Evolutionary conservation across 2,888 invertebrate species (phyloP), one percentile per base, ranked within the genome.

Genomic region (Mellilla xanthometata): DNA sequence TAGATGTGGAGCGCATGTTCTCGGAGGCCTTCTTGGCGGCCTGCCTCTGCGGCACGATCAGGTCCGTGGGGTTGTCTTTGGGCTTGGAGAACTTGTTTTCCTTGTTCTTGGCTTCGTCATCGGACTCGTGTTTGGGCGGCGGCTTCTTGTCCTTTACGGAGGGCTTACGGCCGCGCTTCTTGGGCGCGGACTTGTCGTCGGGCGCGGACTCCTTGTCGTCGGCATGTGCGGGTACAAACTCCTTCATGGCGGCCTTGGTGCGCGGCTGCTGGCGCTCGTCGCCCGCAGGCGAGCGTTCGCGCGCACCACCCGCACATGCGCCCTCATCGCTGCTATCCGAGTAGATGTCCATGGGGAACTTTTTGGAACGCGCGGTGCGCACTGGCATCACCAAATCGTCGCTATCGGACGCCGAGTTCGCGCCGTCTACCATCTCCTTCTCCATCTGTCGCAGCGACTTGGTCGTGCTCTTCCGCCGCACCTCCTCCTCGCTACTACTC

Each of bases 1-100:
- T 84, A 57, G 91, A 93, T 32, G 92, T 94, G 11, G 92, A 93
- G 49, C 92, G 94, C 92, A 97, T 94, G 68, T 95, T 96, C 78
- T 97, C 96, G 1, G 95, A 95, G 0, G 97, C 97, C 72, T 96
- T 97, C 75, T 96, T 97, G 13, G 97, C 97, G 15, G 97, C 97
- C 81, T 96, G 95, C 39, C 97, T 90, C 72, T 97, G 97, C 1
- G 97, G 97, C 28, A 97, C 97, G 55, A 97, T 96, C 38, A 96
- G 89, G 80, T 96, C 95, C 1, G 95, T 93, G n/a, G 95, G 93
- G 61, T 92, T 86, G 45, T 92, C 91, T 60, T 91, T 91, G 62
- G 82, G 81, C 58, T 89, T 90, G 0, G 80, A 69, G 12, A 73
- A 67, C 62, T 90, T 90, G 53, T 86, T 90, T 62, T 90, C 90